Evolutionary conservation across 1,140 invertebrate species (phyloP).

Genomic region (Zophobas morio): DNA sequence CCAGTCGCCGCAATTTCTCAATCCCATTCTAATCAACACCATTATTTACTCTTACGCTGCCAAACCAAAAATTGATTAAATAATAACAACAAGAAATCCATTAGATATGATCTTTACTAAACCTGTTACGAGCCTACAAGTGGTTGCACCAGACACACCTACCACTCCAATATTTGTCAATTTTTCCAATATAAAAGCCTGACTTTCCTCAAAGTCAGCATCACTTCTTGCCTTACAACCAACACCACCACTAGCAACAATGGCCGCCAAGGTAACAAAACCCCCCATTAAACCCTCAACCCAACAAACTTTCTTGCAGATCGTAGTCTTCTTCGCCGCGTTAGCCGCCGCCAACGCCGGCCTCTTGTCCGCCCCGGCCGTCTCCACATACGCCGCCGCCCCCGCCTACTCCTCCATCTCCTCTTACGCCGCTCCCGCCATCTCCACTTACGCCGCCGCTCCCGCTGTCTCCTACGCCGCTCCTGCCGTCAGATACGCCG

Average conservation of each 20-base stretch:
- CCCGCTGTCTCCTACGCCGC: slow-evolving; percentile 64
- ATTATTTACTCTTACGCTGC: slow-evolving; percentile 53
- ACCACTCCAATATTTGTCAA: slow-evolving; percentile 63
- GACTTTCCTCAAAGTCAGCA: slow-evolving; percentile 47
- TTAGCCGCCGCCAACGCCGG: slow-evolving; percentile 57
- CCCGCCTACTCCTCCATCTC: slow-evolving; percentile 53
- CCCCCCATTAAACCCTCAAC: slow-evolving; percentile 3
- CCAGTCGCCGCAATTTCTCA: too few relatives aligned
- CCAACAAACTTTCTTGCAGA: slow-evolving; percentile 48
- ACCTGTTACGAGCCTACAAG: slow-evolving; percentile 22
- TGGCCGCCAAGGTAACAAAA: slow-evolving; percentile 27
- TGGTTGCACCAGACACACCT: slow-evolving; percentile 4
- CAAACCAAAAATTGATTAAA: slow-evolving; percentile 55
- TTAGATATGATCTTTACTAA: slow-evolving; percentile 36
- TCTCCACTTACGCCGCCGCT: slow-evolving; percentile 48
- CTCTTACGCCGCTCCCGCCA: slow-evolving; percentile 8
- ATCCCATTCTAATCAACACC: too few relatives aligned
- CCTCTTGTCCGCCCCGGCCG: slow-evolving; percentile 54
- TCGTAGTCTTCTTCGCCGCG: slow-evolving; percentile 57
- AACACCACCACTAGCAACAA: background rate
- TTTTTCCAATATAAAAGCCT: slow-evolving; percentile 51
- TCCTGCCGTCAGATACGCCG: slow-evolving; percentile 67
- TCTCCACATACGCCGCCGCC: slow-evolving; percentile 55
- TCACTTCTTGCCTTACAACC: slow-evolving; percentile 22
- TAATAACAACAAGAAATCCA: slow-evolving; percentile 35